Base-by-base conservation (phyloP, 2,113 vertebrate species). In the Fulmarus glacialis region DNA sequence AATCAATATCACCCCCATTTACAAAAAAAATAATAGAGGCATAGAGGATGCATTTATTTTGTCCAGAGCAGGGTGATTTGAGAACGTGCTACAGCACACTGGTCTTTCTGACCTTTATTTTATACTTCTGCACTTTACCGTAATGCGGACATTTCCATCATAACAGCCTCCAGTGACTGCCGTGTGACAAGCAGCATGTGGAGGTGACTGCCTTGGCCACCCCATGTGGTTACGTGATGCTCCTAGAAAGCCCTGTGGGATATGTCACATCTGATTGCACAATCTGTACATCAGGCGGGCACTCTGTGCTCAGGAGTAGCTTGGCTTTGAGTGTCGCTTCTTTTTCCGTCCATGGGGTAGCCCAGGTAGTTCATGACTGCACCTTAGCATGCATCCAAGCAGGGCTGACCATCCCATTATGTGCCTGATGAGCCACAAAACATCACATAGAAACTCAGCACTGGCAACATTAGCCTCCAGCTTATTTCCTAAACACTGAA, bases 251-350 rank as follows among this genome's bases (percentile, higher is more conserved):
- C 30, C 56, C 42, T 36, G 6, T 47, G 62, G 71, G 24, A n/a
- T 23, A 12, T 32, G 9, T 27, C n/a, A 21, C 16, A 22, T 30
- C 9, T 50, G 47, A 59, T 15, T 79, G 32, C 29, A 8, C 14
- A 48, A 4, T 17, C 53, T 43, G 53, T 20, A 8, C 13, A 27
- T 18, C n/a, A 67, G 19, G 29, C 82, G 17, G 26, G 8, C 30
- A 14, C n/a, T 70, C 60, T 43, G 15, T 15, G 26, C 22, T 56
- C 62, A 30, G 42, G 4, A 30, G 56, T 4, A 58, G 9, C 15
- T 23, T 2, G 9, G 8, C 38, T 68, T 73, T 1, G 3, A 43
- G 5, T 1, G 0, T 6, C 13, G 4, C 14, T 67, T 58, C 27
- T 34, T 62, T 38, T 18, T 30, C 34, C 47, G 53, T 2, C 26